Base-by-base conservation (phyloP, 1,140 invertebrate genomes). In the Brachystomella parvula region DNA sequence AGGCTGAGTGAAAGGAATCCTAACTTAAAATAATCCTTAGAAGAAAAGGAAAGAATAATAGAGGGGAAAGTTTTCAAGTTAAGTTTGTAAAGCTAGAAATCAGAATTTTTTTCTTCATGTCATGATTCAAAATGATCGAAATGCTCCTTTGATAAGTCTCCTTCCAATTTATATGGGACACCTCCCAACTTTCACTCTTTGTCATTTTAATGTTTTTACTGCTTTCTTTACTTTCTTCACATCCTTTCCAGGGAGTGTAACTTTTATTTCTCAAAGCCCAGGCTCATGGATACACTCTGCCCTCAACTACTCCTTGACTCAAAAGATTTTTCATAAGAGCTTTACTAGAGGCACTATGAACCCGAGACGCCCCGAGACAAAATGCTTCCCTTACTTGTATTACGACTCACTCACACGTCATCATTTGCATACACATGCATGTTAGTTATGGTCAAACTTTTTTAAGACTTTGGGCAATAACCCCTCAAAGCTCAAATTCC, bases 151-250 rank as follows among this genome's bases (percentile, higher is more conserved):
- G 6, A 39, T 39, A 6, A 19, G 9, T 24, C 9, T 56, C 49
- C 6, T 28, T 24, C 49, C 19, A 28, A 24, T 28, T 56, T 28
- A 28, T 39, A 39, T 39, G 19, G 35, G 35, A 39, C 35, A n/a
- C 21, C 47, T 49, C 33, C 28, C 58, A 66, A 66, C 64, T 66
- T 66, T 66, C 47, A 19, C 64, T 39, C 64, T 66, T 66, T 66
- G 64, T 66, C 64, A 66, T 66, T 61, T 66, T 66, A 66, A 66
- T 66, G 64, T 32, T 21, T 62, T 62, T 47, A 21, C 61, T 26
- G 26, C 33, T 39, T 39, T 39, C 35, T 39, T 19, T 19, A 39
- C 35, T 39, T 39, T 39, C 35, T 39, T 19, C 35, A 9, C 35
- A 6, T 39, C 35, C 19, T 39, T 19, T 9, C 35, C 35, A 39